Conservation (phyloP, 2,113 vertebrate species). For the Genyomyrus donnyi region DNA sequence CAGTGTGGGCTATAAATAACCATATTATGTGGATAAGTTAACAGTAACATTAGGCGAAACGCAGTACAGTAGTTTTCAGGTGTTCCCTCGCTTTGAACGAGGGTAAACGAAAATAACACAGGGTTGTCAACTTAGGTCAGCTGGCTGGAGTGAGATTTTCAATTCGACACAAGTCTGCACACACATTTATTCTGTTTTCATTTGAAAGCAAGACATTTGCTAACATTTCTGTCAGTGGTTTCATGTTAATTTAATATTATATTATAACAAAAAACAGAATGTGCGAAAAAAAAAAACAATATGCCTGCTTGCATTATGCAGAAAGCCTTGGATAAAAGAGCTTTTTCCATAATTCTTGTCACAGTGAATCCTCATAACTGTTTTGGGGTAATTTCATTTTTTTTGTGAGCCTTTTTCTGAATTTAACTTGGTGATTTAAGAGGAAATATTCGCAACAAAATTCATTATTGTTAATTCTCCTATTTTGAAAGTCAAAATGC, state of each 20-base stretch:
- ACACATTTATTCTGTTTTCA: neutral
- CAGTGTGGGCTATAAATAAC: neutral
- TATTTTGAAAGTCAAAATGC: constrained; percentile 57
- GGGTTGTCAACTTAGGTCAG: neutral
- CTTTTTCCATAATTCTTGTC: constrained; percentile 38
- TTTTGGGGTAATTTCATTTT: constrained; percentile 53
- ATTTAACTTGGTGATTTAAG: constrained; percentile 56
- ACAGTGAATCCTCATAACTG: constrained; percentile 22
- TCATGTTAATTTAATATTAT: neutral
- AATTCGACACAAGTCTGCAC: neutral
- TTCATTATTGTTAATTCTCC: constrained; percentile 64
- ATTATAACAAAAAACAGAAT: neutral
- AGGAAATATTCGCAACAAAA: constrained; percentile 62
- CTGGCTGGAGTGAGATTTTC: neutral
- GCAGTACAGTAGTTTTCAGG: neutral
- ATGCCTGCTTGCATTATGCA: neutral
- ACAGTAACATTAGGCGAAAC: neutral
- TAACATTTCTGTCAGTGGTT: neutral
- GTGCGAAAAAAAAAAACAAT: neutral
- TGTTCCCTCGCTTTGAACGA: neutral
- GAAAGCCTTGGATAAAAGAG: neutral
- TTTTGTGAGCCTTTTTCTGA: constrained; percentile 52
- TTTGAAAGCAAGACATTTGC: neutral
- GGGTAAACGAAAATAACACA: neutral
- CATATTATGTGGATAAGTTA: neutral